Conservation (phyloP, 2,797 vertebrate genomes). For the Sebastes variabilis region DNA sequence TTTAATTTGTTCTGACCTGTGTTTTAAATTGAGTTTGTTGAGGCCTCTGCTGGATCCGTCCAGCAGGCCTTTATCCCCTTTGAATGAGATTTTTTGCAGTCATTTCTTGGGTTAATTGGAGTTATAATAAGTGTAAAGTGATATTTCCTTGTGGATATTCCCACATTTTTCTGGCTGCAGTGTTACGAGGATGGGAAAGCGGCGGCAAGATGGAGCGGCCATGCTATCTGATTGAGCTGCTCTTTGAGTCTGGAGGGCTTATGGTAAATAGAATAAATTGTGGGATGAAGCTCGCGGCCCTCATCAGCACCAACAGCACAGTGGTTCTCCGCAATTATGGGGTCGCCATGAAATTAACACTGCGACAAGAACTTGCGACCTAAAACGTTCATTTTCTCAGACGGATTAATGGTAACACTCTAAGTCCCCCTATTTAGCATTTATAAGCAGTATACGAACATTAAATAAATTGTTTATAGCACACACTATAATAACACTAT, state of each 20-base stretch:
- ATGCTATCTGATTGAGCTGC: slow-evolving; percentile 51
- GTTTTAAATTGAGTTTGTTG: slow-evolving; percentile 21
- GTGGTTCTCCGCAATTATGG: slow-evolving; percentile 46
- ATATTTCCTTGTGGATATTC: slow-evolving; percentile 27
- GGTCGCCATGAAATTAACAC: slow-evolving; percentile 61
- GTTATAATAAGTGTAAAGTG: slow-evolving; percentile 30
- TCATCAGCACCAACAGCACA: slow-evolving; percentile 30
- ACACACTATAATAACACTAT: neutral
- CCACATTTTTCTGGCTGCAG: slow-evolving; percentile 17
- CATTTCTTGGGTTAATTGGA: slow-evolving; percentile 41
- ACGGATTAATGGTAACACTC: slow-evolving; percentile 34
- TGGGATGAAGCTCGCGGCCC: slow-evolving; percentile 35
- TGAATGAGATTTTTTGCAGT: slow-evolving; percentile 14
- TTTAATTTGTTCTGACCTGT: slow-evolving; percentile 39
- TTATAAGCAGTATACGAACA: neutral
- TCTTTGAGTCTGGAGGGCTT: slow-evolving; percentile 46
- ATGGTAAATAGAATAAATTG: slow-evolving; percentile 50
- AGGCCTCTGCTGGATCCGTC: slow-evolving; percentile 17
- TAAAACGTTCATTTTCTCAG: slow-evolving; percentile 62
- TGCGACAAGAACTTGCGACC: slow-evolving; percentile 50
- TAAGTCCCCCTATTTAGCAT: neutral
- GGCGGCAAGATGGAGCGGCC: slow-evolving; percentile 23
- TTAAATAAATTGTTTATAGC: neutral
- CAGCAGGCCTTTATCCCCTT: slow-evolving; percentile 5
- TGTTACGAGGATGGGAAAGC: slow-evolving; percentile 15